Evolutionary conservation across 2,888 invertebrate genomes (phyloP).

Genomic region (Andrena haemorrhoa): DNA sequence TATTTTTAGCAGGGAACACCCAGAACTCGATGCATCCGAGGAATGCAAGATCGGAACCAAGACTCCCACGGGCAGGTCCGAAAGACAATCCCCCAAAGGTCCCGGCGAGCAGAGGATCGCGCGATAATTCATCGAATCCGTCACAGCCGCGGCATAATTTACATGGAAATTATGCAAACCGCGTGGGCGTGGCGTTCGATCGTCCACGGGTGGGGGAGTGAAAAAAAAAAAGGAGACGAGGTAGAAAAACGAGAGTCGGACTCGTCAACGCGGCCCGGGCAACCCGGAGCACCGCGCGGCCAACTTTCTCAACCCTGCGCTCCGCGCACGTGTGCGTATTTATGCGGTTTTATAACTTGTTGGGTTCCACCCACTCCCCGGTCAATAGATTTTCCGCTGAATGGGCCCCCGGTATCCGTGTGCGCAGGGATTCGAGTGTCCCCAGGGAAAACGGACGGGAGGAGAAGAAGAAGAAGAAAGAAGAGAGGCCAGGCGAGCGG

Average conservation of each 20-base stretch:
- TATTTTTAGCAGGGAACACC: background rate
- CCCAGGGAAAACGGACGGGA: slow-evolving; percentile 26
- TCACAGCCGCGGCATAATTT: slow-evolving; percentile 52
- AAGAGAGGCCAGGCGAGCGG: background rate
- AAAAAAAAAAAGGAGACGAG: background rate
- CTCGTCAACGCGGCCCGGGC: slow-evolving; percentile 32
- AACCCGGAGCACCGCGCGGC: slow-evolving; percentile 39
- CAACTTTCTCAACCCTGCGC: background rate
- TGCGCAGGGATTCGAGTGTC: slow-evolving; percentile 10
- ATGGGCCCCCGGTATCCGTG: slow-evolving; percentile 6
- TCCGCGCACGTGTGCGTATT: slow-evolving; percentile 39
- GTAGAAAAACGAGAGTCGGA: slow-evolving; percentile 10
- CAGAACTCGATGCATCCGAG: background rate
- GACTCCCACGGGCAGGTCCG: background rate
- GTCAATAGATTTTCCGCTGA: slow-evolving; percentile 62
- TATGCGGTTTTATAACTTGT: slow-evolving; percentile 59
- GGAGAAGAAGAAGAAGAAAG: slow-evolving; percentile 42
- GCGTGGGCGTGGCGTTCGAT: slow-evolving; percentile 58
- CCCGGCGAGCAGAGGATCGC: slow-evolving; percentile 2
- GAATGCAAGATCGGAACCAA: background rate
- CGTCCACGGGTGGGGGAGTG: slow-evolving; percentile 21
- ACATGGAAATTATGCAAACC: slow-evolving; percentile 59
- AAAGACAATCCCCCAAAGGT: slow-evolving; percentile 42
- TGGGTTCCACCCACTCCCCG: slow-evolving; percentile 58
- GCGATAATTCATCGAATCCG: slow-evolving; percentile 57